These are phyloP conservation scores for Amia ocellicauda DNA, from an alignment of 2,113 vertebrate genomes.

Conservation along the genomic window DNA sequence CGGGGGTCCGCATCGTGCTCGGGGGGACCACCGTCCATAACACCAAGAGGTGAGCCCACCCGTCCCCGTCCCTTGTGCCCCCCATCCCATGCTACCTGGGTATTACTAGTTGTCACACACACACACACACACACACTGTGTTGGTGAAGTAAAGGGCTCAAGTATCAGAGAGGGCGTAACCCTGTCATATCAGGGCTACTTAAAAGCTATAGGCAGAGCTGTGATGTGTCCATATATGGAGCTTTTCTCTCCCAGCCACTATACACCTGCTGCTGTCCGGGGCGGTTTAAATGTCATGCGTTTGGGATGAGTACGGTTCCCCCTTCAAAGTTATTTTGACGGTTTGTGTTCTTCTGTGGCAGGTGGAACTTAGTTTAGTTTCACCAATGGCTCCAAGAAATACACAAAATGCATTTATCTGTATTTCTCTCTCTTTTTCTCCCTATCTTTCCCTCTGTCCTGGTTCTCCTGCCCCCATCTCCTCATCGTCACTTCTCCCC, in stretches of 20 bases:
- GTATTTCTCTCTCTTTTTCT: not conserved
- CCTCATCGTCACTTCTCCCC: not conserved
- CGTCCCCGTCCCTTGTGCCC: not conserved
- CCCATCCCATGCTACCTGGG: not conserved
- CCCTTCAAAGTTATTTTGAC: not conserved
- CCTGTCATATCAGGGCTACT: too few relatives aligned
- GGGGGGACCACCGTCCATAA: conserved; percentile 90
- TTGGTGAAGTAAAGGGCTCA: not conserved
- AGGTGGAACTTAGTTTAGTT: too few relatives aligned
- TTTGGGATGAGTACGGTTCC: not conserved
- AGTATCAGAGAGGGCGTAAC: too few relatives aligned
- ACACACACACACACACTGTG: not conserved
- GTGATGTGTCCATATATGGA: not conserved
- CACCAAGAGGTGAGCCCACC: conserved; percentile 73
- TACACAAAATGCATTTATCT: not conserved
- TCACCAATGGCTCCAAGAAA: not conserved
- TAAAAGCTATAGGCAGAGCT: not conserved
- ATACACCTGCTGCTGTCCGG: not conserved
- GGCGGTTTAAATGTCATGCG: not conserved
- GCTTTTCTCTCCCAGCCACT: not conserved
- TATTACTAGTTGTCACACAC: not conserved
- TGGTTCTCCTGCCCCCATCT: too few relatives aligned
- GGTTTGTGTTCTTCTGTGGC: not conserved
- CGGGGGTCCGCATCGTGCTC: conserved; percentile 84
- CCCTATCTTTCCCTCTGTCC: not conserved